Conservation (phyloP, 2,888 invertebrate species). For the Gymnoscelis rufifasciata region DNA sequence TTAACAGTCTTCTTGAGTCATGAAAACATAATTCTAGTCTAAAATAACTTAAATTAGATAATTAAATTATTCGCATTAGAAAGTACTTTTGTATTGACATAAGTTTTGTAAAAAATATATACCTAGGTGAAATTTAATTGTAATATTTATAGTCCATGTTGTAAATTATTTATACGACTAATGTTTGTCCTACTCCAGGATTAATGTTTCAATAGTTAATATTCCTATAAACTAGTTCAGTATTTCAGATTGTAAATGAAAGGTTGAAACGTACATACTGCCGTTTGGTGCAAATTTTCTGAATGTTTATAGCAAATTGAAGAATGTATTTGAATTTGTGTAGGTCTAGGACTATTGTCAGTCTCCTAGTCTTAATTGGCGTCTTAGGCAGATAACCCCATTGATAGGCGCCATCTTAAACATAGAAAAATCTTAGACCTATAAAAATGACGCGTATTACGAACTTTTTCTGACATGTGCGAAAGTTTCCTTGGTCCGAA, state of each 20-base stretch:
- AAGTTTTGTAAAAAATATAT: conserved; percentile 44
- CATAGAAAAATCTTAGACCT: no score
- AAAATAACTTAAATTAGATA: conserved; percentile 11
- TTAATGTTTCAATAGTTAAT: conserved; percentile 28
- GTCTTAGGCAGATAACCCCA: no score
- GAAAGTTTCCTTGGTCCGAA: no score
- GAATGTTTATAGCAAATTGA: conserved; percentile 17
- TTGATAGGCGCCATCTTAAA: no score
- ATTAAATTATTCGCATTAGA: conserved; percentile 15
- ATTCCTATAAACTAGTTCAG: not conserved
- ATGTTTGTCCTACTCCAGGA: conserved; percentile 44
- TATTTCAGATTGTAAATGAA: no score
- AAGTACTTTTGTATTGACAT: conserved; percentile 30
- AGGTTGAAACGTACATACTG: not conserved
- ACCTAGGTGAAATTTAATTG: conserved; percentile 23
- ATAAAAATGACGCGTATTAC: no score
- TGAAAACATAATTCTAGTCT: conserved; percentile 44
- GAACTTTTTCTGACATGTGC: no score
- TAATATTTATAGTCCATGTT: conserved; percentile 39
- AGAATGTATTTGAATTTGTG: not conserved
- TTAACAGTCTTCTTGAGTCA: conserved; percentile 46
- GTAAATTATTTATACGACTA: conserved; percentile 37
- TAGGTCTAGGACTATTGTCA: no score
- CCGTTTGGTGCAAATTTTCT: not conserved
- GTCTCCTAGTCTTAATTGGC: no score